Conservation (phyloP, 2,888 invertebrate genomes). For the Subacronicta megacephala region DNA sequence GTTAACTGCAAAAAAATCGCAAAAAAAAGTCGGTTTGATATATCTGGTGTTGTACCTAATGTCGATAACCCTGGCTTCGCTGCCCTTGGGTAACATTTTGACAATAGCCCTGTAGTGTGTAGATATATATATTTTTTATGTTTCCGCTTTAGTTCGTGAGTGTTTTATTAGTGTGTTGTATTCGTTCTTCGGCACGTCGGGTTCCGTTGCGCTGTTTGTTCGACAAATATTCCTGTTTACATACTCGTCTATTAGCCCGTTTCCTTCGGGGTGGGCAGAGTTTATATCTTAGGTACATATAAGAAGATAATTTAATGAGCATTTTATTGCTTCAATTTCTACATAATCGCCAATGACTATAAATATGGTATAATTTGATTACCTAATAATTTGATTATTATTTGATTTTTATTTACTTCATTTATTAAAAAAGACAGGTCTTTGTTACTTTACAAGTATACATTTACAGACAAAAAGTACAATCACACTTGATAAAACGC, state of each 20-base stretch:
- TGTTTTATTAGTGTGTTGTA: constrained; percentile 55
- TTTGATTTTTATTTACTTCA: too few species aligned
- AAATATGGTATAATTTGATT: too few species aligned
- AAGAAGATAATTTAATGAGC: neutral
- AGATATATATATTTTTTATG: constrained; percentile 55
- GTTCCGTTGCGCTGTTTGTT: constrained; percentile 33
- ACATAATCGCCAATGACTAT: too few species aligned
- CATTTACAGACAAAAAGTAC: too few species aligned
- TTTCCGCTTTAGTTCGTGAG: constrained; percentile 59
- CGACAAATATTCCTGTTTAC: constrained; percentile 36
- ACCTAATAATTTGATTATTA: too few species aligned
- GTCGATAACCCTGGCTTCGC: constrained; percentile 49
- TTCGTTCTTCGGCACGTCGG: constrained; percentile 24
- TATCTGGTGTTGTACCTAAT: constrained; percentile 15
- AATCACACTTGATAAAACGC: too few species aligned
- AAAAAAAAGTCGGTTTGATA: constrained; percentile 17
- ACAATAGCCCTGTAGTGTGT: constrained; percentile 50
- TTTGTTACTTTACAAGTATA: too few species aligned
- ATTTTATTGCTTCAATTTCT: too few species aligned
- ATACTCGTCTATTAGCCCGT: constrained; percentile 14
- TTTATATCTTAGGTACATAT: neutral
- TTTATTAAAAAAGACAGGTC: too few species aligned
- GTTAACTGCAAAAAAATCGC: constrained; percentile 8
- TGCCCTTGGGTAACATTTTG: constrained; percentile 56
- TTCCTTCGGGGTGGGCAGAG: constrained; percentile 6